These are phyloP conservation scores for Phortica magna DNA, from an alignment of 2,888 invertebrate species.

Conservation along the genomic window DNA sequence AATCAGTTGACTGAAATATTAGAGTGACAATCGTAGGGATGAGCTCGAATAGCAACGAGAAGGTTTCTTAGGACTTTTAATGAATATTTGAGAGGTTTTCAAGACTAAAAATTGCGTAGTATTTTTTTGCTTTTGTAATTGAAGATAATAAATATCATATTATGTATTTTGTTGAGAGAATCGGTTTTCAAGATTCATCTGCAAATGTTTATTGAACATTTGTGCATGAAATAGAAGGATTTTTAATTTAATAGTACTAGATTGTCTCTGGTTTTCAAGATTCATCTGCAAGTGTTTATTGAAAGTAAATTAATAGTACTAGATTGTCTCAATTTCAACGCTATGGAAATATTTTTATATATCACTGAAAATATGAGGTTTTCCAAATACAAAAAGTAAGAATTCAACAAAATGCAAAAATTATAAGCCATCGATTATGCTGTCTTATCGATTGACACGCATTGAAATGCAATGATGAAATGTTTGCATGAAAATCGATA, in stretches of 20 bases:
- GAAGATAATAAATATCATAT: no score
- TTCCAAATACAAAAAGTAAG: no score
- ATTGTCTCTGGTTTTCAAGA: no score
- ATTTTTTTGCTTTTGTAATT: no score
- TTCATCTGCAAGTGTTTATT: no score
- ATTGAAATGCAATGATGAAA: background rate
- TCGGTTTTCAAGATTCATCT: background rate
- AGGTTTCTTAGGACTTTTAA: no score
- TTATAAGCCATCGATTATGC: background rate
- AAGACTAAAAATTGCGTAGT: no score
- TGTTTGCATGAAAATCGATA: slow-evolving; percentile 42
- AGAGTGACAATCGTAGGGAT: background rate
- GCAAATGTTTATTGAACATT: background rate
- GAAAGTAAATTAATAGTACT: no score
- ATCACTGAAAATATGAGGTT: no score
- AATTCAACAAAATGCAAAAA: background rate
- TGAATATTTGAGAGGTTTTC: no score
- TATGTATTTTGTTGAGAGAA: background rate
- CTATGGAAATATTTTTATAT: background rate
- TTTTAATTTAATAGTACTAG: background rate
- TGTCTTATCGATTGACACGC: background rate
- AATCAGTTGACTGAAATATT: no score
- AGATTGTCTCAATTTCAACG: no score
- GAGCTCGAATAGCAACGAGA: slow-evolving; percentile 34
- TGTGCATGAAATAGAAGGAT: background rate